Base-by-base conservation (phyloP, 2,797 vertebrate species). In the Eospalax fontanierii region DNA sequence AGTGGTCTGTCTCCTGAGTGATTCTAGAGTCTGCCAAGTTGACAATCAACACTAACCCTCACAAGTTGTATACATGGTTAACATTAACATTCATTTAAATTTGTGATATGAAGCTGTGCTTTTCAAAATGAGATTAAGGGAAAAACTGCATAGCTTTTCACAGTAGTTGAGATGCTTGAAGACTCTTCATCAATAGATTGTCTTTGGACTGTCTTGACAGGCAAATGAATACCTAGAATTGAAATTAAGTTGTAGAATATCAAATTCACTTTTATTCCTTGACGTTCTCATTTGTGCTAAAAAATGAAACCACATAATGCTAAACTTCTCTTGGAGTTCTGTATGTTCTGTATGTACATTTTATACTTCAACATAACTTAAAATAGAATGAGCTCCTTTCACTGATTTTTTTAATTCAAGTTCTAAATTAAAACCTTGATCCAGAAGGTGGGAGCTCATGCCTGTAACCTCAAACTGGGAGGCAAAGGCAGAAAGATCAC, bases 81-180 rank as follows among this genome's bases (percentile, higher is more conserved):
- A 19, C 71, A 38, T 28, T 54, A 70, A 71, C 38, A 85, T 85
- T 46, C 68, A 71, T 71, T 54, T 73, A 6, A 93, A 83, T 71
- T 40, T 78, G 11, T 81, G 9, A 38, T 21, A 90, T 61, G 85
- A 90, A 93, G 71, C 7, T 35, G 30, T 40, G 11, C 4, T 70
- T 95, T 89, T 61, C 22, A 88, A 76, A 89, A 84, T 61, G 6
- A 96, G 57, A 92, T 6, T 66, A 16, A 61, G 59, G 21, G 61
- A 63, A 61, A 19, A 26, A 68, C 65, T 11, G 0, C 12, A 59
- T 12, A 38, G 4, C 35, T 87, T 86, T 83, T 59, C 40, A 84
- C 1, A 28, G 24, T 26, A 74, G 6, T 2, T 86, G 78, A 86
- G 8, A 35, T 50, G 68, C 75, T 65, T 70, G 16, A 46, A 95